Base-by-base conservation (phyloP, 2,113 vertebrate species). In the Pantherophis guttatus region DNA sequence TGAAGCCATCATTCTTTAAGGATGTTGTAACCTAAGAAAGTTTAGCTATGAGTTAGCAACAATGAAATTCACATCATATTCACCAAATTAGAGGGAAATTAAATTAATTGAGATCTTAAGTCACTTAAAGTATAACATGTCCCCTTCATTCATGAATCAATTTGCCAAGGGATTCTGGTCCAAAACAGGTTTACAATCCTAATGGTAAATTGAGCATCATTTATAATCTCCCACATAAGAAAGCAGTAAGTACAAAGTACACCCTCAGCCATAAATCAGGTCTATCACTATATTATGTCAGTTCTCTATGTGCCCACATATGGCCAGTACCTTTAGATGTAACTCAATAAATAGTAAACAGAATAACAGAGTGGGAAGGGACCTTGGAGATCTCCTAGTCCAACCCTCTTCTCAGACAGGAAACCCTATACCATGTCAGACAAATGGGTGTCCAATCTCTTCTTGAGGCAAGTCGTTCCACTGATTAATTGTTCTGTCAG, bases 11-110 rank as follows among this genome's bases (percentile, higher is more conserved):
- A 5, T 24, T 85, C 53, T 57, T 90, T 50, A 92, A 29, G 90
- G 87, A 29, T 0, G 24, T 0, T 55, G 59, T 6, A 54, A 50
- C 19, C 39, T 33, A 17, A 87, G 8, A 23, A 19, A 4, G 21
- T 91, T 26, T 21, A 48, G 1, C 29, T 70, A 15, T n/a, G 29
- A 70, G 65, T 12, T 29, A n/a, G 12, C 29, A 70, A n/a, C 65
- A 15, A 29, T n/a, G 29, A 70, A 70, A 70, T 70, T 70, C 65
- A 70, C n/a, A n/a, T 12, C 65, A 70, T n/a, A 70, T n/a, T 70
- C 29, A 70, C 29, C 11, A 70, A n/a, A n/a, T 70, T 70, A 33
- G 33, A 5, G 13, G 11, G 6, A 85, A 44, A 48, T 39, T 85
- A 39, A 85, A 48, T 85, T 85, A 44, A 15, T 48, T 85, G 81